A percentile compares a stretch with the other conserved stretches of the same genome.
Conservation (phyloP, 30 jellyfish, hydroid and myxozoan species). For the Cassiopea xamachana region DNA sequence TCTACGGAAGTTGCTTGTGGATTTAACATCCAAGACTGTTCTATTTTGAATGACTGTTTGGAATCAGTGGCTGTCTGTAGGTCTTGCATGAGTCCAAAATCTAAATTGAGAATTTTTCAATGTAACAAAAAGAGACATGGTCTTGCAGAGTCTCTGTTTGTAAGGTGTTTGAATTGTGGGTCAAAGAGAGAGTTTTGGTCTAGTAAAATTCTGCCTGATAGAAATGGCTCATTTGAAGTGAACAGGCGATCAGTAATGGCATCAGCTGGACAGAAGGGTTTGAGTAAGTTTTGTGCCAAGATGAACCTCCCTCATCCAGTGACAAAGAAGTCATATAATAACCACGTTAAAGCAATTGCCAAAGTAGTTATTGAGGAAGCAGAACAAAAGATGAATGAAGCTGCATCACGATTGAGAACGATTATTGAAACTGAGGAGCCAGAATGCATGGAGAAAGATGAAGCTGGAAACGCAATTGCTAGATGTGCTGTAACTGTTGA, state of each 20-base stretch:
- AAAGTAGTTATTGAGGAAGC: background rate
- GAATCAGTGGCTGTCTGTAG: background rate
- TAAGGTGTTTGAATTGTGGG: slow-evolving; percentile 6
- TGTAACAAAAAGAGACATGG: slow-evolving; percentile 2
- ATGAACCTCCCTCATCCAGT: slow-evolving; percentile 5
- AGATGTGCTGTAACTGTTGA: slow-evolving; percentile 43
- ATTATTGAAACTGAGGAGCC: slow-evolving; percentile 19
- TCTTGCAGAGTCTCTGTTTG: slow-evolving; percentile 13
- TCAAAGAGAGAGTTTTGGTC: background rate
- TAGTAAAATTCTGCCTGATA: background rate
- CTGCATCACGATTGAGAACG: background rate
- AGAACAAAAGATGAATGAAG: background rate
- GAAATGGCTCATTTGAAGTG: background rate
- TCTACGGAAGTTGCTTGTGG: background rate
- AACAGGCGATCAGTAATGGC: slow-evolving; percentile 4
- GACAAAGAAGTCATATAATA: background rate
- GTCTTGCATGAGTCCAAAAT: background rate
- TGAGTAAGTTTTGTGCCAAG: background rate
- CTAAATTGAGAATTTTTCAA: background rate
- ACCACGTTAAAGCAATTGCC: background rate
- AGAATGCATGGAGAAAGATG: background rate
- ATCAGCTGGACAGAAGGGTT: background rate
- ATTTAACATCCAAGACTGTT: background rate
- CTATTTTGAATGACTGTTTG: background rate
- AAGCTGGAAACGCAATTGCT: background rate